Evolutionary conservation across 2,113 vertebrate genomes (phyloP), one percentile per base, ranked within the genome.

Genomic region (Octodon degus): DNA sequence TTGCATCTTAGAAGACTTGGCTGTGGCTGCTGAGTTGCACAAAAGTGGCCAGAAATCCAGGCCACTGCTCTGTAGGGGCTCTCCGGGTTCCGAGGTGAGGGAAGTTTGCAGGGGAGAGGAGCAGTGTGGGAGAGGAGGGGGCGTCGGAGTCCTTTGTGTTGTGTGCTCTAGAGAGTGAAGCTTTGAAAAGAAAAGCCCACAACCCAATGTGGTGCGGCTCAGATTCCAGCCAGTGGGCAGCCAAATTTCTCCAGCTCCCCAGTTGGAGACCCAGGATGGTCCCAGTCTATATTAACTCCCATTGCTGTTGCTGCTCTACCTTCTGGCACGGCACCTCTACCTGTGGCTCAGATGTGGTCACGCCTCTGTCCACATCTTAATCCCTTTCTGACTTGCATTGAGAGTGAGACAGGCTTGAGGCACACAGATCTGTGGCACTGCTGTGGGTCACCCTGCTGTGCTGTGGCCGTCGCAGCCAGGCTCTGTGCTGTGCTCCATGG

Each of bases 201-300:
- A 17, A 37, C n/a, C 74, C 74, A 22, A 11, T n/a, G 40, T 53
- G 9, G 65, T 13, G 0, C 17, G 58, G 80, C 0, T 65, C 13
- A 20, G 34, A 63, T 93, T 89, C 86, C 95, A 19, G 17, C 68
- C 17, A 17, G 34, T 4, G 7, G 68, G 34, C 20, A 1, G 1
- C 1, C 62, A 65, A 37, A 11, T 53, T 88, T 96, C 63, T 90
- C 27, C 10, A 50, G 50, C 7, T 37, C 34, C 22, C 37, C 30
- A 37, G n/a, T 32, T 4, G 4, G 34, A 34, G 62, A 92, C 76
- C 22, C 13, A 7, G 2, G 63, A n/a, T 17, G 3, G 22, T 25
- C 32, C 65, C 12, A 63, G 47, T 10, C 60, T 55, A 0, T 0
- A 0, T 20, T 86, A 81, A 47, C 43, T 86, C 12, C 6, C 5